phyloP scores from a whole-genome alignment of 2,888 invertebrate genomes.

The Eupelmus urozonus region DNA sequence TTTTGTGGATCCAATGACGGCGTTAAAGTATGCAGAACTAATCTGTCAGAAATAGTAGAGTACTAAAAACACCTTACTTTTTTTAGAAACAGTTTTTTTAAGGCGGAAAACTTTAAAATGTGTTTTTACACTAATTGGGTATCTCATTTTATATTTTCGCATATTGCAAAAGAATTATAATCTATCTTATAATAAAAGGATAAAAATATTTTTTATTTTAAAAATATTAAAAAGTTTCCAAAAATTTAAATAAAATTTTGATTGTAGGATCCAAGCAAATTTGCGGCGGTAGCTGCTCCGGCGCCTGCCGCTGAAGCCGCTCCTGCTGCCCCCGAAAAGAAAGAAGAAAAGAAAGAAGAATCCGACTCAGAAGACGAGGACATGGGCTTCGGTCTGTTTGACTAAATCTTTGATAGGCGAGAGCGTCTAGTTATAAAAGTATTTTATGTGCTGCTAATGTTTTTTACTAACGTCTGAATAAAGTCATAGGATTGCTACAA shows the following conservation, averaged over 20 bases:
- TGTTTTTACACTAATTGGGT: no score
- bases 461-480: conserved; percentile 68
- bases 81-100: conserved; percentile 73
- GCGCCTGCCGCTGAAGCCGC: conserved; percentile 82
- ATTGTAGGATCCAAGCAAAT: conserved; percentile 94
- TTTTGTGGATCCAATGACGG: no score
- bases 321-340: conserved; percentile 86
- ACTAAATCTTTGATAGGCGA: conserved; percentile 79
- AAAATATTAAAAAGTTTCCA: conserved; percentile 11
- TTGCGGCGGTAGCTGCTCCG: conserved; percentile 84
- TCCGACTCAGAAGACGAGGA: conserved; percentile 93
- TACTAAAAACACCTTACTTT: conserved; percentile 64
- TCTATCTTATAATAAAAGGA: no score
- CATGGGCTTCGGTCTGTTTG: conserved; percentile 98
- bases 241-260: neutral
- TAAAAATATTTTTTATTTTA: neutral
- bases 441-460: conserved; percentile 62
- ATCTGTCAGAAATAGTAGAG: conserved; percentile 70
- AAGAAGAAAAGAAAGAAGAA: conserved; percentile 86
- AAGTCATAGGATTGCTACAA: conserved; percentile 62
- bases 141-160: no score
- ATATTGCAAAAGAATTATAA: no score
- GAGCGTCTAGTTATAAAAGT: conserved; percentile 8
- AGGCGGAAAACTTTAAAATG: no score
- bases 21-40: conserved; percentile 79